These are phyloP conservation scores for Drosophila multiciliata DNA, from an alignment of 2,888 invertebrate species.

Conservation along the genomic window DNA sequence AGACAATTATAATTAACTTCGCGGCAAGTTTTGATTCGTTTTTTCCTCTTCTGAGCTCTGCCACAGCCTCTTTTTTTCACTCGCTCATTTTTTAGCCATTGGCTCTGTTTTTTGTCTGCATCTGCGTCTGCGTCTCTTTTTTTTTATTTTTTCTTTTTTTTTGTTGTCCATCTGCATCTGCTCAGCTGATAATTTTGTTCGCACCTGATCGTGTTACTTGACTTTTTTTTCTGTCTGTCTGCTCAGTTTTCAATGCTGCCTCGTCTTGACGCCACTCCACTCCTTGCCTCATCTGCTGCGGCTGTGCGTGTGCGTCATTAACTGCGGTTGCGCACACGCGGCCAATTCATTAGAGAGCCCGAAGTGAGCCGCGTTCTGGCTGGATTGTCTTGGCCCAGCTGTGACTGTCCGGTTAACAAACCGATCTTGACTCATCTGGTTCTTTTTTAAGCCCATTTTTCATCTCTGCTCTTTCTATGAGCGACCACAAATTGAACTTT, in stretches of 20 bases:
- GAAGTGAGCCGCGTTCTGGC: constrained; percentile 40
- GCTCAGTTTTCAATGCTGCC: constrained; percentile 7
- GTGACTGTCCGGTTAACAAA: constrained; percentile 23
- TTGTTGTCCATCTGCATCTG: constrained; percentile 20
- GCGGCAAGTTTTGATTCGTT: constrained; percentile 78
- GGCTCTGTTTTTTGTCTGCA: constrained; percentile 22
- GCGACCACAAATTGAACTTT: constrained; percentile 66
- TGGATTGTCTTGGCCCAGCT: constrained; percentile 49
- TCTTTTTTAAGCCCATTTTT: constrained; percentile 35
- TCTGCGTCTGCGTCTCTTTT: constrained; percentile 14
- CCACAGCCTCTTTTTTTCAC: constrained; percentile 26
- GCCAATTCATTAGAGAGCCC: constrained; percentile 62
- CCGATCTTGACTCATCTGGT: constrained; percentile 21
- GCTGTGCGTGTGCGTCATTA: constrained; percentile 72
- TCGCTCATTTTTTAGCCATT: constrained; percentile 26
- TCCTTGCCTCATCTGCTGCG: not conserved
- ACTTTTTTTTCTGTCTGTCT: constrained; percentile 37
- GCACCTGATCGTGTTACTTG: constrained; percentile 79
- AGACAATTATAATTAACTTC: constrained; percentile 79
- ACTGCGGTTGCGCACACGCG: constrained; percentile 73
- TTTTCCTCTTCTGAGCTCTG: constrained; percentile 11
- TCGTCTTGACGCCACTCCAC: not conserved
- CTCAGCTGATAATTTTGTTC: constrained; percentile 75
- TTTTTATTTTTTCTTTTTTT: constrained; percentile 4
- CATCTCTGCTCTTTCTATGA: constrained; percentile 9